Conservation (phyloP, 2,797 vertebrate species). For the Rhabdomys pumilio region DNA sequence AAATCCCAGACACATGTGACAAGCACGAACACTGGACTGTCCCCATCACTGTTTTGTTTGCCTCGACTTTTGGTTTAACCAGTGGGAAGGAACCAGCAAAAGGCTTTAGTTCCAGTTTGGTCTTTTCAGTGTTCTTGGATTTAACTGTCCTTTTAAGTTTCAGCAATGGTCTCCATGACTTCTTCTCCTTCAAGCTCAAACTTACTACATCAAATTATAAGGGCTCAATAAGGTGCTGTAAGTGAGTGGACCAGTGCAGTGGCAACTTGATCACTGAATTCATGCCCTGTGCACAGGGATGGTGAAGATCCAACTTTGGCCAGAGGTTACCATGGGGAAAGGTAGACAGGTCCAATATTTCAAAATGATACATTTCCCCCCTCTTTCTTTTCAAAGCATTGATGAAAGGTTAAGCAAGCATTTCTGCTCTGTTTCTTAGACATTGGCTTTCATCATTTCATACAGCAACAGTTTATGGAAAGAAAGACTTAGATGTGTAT, state of each 20-base stretch:
- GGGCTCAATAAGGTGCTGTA: background rate
- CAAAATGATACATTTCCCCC: background rate
- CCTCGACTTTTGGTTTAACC: background rate
- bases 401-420: background rate
- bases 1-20: background rate
- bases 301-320: background rate
- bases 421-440: constrained; percentile 47
- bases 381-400: constrained; percentile 42
- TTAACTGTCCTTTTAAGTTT: background rate
- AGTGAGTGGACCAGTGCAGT: background rate
- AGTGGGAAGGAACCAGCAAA: background rate
- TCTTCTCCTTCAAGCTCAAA: background rate
- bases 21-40: background rate
- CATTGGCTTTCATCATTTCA: constrained; percentile 53
- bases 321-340: background rate
- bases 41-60: background rate
- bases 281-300: background rate
- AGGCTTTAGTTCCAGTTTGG: background rate
- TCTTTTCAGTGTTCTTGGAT: background rate
- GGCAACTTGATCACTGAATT: background rate
- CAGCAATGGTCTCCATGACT: background rate
- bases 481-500: constrained; percentile 25
- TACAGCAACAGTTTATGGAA: constrained; percentile 41
- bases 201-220: background rate
- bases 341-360: background rate